Conservation (phyloP, 2,888 invertebrate species). For the Lycophotia porphyrea region DNA sequence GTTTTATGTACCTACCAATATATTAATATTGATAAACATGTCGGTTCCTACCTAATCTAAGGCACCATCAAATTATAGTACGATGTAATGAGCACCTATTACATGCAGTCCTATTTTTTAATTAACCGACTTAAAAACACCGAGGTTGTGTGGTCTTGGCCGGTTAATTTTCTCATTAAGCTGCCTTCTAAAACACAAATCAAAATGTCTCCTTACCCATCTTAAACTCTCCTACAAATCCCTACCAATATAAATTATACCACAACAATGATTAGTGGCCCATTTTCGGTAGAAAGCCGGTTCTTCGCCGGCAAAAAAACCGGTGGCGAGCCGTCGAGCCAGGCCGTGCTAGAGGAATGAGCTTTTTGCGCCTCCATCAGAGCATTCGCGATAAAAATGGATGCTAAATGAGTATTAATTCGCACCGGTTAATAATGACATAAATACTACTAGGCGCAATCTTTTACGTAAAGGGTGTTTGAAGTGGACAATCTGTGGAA, state of each 20-base stretch:
- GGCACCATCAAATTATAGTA: not conserved
- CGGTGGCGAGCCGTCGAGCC: constrained; percentile 64
- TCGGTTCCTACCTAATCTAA: not conserved
- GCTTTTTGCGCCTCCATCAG: constrained; percentile 80
- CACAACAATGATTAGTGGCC: constrained; percentile 73
- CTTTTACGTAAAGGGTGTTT: constrained; percentile 77
- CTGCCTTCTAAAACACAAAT: not conserved
- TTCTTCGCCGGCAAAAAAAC: constrained; percentile 54
- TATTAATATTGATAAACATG: constrained; percentile 8
- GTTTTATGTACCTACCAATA: constrained; percentile 28
- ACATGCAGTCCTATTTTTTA: not conserved
- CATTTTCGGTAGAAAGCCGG: constrained; percentile 79
- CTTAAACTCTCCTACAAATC: constrained; percentile 24
- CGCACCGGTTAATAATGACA: constrained; percentile 90
- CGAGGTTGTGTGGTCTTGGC: not conserved
- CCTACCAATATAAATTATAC: constrained; percentile 51
- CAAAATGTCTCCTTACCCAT: constrained; percentile 7
- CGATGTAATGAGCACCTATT: not conserved
- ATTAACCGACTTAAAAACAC: not conserved
- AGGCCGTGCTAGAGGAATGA: constrained; percentile 73
- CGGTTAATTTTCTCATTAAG: not conserved
- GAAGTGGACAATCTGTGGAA: not conserved
- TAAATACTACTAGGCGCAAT: constrained; percentile 86
- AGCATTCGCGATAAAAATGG: constrained; percentile 85
- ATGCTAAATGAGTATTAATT: constrained; percentile 90